Conservation (phyloP, 2,797 vertebrate species). For the Pempheris klunzingeri region DNA sequence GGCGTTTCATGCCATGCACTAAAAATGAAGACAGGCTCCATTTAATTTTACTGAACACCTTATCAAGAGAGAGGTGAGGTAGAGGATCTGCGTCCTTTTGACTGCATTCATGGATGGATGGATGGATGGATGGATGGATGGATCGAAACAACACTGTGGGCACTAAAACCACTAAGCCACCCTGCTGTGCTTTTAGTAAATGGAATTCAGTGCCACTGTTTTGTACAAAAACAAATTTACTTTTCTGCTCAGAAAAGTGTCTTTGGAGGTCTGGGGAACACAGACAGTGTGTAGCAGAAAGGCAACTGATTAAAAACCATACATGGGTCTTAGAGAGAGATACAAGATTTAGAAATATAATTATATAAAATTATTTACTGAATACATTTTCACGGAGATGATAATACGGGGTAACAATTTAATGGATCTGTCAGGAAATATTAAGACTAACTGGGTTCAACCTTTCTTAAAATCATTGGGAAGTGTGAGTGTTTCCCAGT, state of each 20-base stretch:
- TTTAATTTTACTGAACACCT: constrained; percentile 55
- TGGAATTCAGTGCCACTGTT: constrained; percentile 36
- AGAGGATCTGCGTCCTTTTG: constrained; percentile 48
- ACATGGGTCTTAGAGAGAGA: constrained; percentile 42
- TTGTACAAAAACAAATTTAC: constrained; percentile 49
- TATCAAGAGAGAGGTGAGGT: constrained; percentile 29
- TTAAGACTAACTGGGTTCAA: constrained; percentile 27
- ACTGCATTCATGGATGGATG: constrained; percentile 38
- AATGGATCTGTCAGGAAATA: constrained; percentile 51
- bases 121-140: constrained; percentile 53
- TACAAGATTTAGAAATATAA: constrained; percentile 47
- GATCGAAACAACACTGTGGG: constrained; percentile 43
- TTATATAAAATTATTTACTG: constrained; percentile 39
- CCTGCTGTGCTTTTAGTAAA: constrained; percentile 51
- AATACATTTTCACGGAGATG: constrained; percentile 46
- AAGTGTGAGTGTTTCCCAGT: constrained; percentile 15
- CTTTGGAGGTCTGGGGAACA: constrained; percentile 7
- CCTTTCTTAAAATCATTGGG: constrained; percentile 6
- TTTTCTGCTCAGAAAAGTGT: constrained; percentile 36
- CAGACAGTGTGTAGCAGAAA: constrained; percentile 14
- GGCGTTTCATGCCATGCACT: constrained; percentile 45
- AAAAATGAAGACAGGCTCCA: constrained; percentile 58
- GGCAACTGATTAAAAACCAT: constrained; percentile 45
- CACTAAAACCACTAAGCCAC: constrained; percentile 38
- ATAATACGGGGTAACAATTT: constrained; percentile 38